Evolutionary conservation across 2,888 invertebrate genomes (phyloP), one percentile per base, ranked within the genome.

Genomic region (Acanthopleura granulata): DNA sequence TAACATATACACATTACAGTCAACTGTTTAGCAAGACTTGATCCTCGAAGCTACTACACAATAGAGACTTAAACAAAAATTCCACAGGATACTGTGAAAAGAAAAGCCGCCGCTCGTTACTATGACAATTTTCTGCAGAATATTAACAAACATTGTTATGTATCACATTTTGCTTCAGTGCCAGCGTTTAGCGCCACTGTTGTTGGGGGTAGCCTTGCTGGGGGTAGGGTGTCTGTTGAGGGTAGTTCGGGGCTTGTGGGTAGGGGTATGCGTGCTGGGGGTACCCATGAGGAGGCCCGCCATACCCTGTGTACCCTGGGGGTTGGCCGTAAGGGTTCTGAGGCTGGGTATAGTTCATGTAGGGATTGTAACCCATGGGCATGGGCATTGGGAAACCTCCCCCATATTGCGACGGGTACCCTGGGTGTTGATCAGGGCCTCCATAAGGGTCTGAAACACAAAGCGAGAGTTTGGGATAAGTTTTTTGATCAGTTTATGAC

Each of bases 181-280:
- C 1, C 3, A 57, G 22, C 57, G 22, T 18, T 66, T 66, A 66
- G 6, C 66, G 66, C 66, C 66, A 66, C 66, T 66, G 66, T 27
- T 66, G 66, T 25, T 66, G 66, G 18, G 66, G 66, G 66, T 66
- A 66, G 16, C 66, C 66, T 27, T 66, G 66, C 14, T 66, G 66
- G 1, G 66, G 66, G 66, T 66, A 66, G 6, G 22, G 66, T 66
- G 22, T 22, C 14, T 66, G 66, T 25, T 66, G 66, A 25, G 66
- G 66, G 66, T 66, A 66, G 18, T 12, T 12, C 25, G 22, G 66
- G 22, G 57, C 57, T 66, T 66, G 66, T 22, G 66, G 66, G 29
- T 66, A 66, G 16, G 66, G 66, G 29, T 66, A 66, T 27, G 22
- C 6, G 66, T 9, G 25, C 66, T 66, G 66, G 22, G 22, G 66